Base-by-base conservation (phyloP, 2,797 vertebrate genomes). In the Heteromormyrus szaboi region DNA sequence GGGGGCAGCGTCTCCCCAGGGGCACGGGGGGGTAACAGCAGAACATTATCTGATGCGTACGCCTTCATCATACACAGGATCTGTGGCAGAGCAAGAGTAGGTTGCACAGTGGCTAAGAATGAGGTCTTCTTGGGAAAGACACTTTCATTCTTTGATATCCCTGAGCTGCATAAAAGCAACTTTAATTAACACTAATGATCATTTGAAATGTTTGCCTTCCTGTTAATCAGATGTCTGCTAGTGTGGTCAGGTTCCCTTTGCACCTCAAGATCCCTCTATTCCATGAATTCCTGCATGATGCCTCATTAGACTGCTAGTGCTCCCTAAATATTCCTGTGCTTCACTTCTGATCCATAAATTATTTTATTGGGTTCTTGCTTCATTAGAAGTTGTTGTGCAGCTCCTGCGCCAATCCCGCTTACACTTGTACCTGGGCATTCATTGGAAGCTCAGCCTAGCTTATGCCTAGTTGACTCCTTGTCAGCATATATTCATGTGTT, bases 11-110 rank as follows among this genome's bases (percentile, higher is more conserved):
- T 94, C 87, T 96, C 96, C 4, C 97, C 97, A 0, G 97, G 93
- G 0, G 79, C n/a, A 0, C 97, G 96, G 0, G 95, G 95, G 1
- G 98, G 97, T 88, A 99, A 93, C 89, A 97, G 90, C 56, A 99
- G 89, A 0, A 90, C 92, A 54, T 96, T 95, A 54, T 94, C 94
- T 56, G 93, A 89, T 88, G 97, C 92, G 0, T 97, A 97, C 37
- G 95, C 96, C 88, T 95, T 95, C 90, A 97, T 90, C 76, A 89
- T 89, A 3, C 92, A 92, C 87, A 99, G 93, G 33, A 98, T 94
- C 98, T 99, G 91, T 1, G 87, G 0, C 48, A 37, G 89, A 48
- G 22, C 41, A n/a, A 65, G 72, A 68, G 33, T 25, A 44, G 56
- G 56, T 51, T 22, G 8, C 41, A 65, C 12, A 7, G 83, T 29